Evolutionary conservation across 2,113 vertebrate genomes (phyloP).

Genomic region (Pantherophis guttatus): DNA sequence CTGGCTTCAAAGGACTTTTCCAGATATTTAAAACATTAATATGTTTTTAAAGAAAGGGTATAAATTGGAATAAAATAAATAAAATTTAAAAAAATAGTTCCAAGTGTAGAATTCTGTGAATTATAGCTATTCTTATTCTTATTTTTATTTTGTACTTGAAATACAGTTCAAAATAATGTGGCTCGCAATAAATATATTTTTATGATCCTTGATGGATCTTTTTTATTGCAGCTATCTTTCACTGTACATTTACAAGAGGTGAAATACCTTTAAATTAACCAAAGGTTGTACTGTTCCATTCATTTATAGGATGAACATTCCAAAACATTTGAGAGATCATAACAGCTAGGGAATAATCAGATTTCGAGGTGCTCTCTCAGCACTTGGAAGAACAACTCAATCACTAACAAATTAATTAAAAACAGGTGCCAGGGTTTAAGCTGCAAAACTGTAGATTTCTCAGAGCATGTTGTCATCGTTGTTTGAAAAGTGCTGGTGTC

Average conservation of each 20-base stretch:
- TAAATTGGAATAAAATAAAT: too few relatives aligned
- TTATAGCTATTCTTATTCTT: conserved; percentile 5
- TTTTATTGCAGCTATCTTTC: conserved; percentile 17
- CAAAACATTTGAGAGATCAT: conserved; percentile 31
- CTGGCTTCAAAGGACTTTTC: conserved; percentile 8
- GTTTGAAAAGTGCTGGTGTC: background rate
- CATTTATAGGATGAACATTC: conserved; percentile 43
- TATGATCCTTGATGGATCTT: conserved; percentile 6
- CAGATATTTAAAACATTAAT: conserved; percentile 39
- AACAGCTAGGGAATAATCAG: conserved; percentile 48
- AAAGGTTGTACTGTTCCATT: conserved; percentile 17
- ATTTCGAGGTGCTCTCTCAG: conserved; percentile 52
- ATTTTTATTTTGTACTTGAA: background rate
- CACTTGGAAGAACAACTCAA: conserved; percentile 53
- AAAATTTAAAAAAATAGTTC: background rate
- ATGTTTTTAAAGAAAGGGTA: background rate
- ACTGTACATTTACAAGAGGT: conserved; percentile 25
- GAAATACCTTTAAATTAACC: conserved; percentile 31
- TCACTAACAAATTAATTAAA: conserved; percentile 60
- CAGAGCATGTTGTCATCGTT: background rate
- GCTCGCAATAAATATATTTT: conserved; percentile 4
- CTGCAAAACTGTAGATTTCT: background rate
- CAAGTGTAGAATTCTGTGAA: conserved; percentile 13
- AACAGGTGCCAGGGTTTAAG: conserved; percentile 46
- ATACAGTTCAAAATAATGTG: conserved; percentile 1